Percentiles rank a stretch among this genome's conserved stretches.
Conservation (phyloP, 2,113 vertebrate species). For the Micronycteris hirsuta region DNA sequence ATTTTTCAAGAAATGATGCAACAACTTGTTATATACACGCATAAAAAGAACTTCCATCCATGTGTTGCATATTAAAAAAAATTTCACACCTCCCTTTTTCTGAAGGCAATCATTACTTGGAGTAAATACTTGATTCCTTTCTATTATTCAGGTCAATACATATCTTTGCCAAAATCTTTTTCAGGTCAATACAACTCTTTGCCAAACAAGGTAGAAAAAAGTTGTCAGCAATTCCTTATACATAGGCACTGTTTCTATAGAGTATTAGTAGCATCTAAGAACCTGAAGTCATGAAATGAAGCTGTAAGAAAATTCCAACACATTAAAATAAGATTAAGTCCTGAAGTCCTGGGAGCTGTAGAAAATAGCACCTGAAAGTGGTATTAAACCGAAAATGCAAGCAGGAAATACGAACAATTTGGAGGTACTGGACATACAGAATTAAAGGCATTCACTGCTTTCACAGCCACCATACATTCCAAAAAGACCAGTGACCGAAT, state of each 20-base stretch:
- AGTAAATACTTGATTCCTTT: background rate
- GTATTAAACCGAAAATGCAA: background rate
- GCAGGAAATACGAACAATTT: background rate
- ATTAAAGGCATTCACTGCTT: background rate
- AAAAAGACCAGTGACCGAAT: background rate
- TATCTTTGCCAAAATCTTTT: background rate
- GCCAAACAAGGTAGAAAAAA: background rate
- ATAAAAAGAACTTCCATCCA: background rate
- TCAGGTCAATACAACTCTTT: background rate
- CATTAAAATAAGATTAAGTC: constrained; percentile 14
- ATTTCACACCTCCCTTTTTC: background rate
- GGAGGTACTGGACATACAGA: background rate
- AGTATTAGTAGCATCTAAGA: background rate
- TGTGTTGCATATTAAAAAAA: background rate
- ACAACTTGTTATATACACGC: background rate
- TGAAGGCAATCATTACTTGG: background rate
- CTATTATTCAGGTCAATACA: background rate
- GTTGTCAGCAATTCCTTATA: background rate
- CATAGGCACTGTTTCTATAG: background rate
- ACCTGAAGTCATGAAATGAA: background rate
- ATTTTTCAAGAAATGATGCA: background rate
- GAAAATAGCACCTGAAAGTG: background rate
- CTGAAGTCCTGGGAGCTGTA: background rate
- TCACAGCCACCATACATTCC: background rate
- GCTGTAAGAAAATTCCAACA: background rate